Evolutionary conservation across 2,113 vertebrate species (phyloP).

Genomic region (Strix aluco): DNA sequence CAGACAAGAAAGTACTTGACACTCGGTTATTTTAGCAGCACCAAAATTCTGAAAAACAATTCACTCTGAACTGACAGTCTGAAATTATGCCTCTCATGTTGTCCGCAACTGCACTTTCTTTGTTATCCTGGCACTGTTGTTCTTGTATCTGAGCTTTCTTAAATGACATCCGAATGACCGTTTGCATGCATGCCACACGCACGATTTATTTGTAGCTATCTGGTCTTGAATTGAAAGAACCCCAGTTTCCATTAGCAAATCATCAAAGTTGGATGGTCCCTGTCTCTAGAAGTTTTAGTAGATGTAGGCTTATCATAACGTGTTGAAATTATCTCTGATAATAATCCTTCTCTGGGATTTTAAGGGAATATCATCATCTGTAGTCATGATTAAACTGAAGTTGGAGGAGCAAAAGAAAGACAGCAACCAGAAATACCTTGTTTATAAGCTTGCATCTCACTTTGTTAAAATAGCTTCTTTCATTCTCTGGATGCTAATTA

Average conservation of each 20-base stretch:
- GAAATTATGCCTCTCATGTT: accelerated
- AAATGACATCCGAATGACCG: not conserved
- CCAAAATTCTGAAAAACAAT: not conserved
- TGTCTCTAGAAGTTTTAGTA: not conserved
- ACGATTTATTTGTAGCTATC: not conserved
- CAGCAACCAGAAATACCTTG: not conserved
- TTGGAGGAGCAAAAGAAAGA: not conserved
- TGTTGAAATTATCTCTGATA: not conserved
- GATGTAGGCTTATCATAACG: not conserved
- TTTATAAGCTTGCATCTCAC: not conserved
- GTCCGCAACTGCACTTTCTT: not conserved
- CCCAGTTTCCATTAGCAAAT: not conserved
- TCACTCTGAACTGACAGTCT: not conserved
- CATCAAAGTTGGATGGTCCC: not conserved
- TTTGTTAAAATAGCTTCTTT: conserved; percentile 6
- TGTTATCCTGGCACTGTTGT: not conserved
- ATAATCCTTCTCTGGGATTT: not conserved
- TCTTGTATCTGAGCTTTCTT: not conserved
- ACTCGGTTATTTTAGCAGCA: not conserved
- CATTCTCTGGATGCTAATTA: conserved; percentile 7
- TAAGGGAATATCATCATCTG: not conserved
- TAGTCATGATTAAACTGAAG: not conserved
- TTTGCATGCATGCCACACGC: not conserved
- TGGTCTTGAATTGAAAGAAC: not conserved
- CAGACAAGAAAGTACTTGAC: not conserved